A percentile compares a stretch with the other conserved stretches of the same genome.
phyloP scores from a whole-genome alignment of 2,797 vertebrate genomes.

The Acanthurus tractus region DNA sequence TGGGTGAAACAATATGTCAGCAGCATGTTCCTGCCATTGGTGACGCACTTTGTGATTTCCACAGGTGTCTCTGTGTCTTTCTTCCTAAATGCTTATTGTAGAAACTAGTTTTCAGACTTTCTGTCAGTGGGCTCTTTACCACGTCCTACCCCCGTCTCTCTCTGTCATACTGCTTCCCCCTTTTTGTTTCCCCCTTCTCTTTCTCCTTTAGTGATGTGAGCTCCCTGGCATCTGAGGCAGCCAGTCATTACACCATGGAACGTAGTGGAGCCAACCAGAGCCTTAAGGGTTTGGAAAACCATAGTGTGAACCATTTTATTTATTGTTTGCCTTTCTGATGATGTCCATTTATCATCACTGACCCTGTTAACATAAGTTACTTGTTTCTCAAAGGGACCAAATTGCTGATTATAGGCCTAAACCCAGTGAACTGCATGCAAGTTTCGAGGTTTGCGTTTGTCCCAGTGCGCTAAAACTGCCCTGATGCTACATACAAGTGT shows the following conservation, averaged over 20 bases:
- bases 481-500: slow-evolving; percentile 36
- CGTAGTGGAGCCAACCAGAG: slow-evolving; percentile 62
- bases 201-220: slow-evolving; percentile 73
- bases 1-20: too few species aligned
- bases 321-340: slow-evolving; percentile 52
- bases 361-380: slow-evolving; percentile 39
- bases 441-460: slow-evolving; percentile 23
- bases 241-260: slow-evolving; percentile 86
- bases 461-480: slow-evolving; percentile 18
- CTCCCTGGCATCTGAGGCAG: slow-evolving; percentile 81
- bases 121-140: slow-evolving; percentile 21
- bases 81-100: background rate
- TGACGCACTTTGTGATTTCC: too few species aligned
- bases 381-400: slow-evolving; percentile 15
- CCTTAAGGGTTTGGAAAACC: slow-evolving; percentile 60
- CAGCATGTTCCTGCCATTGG: too few species aligned
- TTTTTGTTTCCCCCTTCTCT: slow-evolving; percentile 24
- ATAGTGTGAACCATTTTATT: slow-evolving; percentile 59
- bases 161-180: slow-evolving; percentile 24
- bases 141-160: slow-evolving; percentile 21
- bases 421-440: background rate
- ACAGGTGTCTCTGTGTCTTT: background rate
- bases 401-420: slow-evolving; percentile 33
- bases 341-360: slow-evolving; percentile 34
- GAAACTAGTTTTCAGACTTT: slow-evolving; percentile 22